Base-by-base conservation (phyloP, 2,797 vertebrate genomes). In the Chloroceryle amazona region DNA sequence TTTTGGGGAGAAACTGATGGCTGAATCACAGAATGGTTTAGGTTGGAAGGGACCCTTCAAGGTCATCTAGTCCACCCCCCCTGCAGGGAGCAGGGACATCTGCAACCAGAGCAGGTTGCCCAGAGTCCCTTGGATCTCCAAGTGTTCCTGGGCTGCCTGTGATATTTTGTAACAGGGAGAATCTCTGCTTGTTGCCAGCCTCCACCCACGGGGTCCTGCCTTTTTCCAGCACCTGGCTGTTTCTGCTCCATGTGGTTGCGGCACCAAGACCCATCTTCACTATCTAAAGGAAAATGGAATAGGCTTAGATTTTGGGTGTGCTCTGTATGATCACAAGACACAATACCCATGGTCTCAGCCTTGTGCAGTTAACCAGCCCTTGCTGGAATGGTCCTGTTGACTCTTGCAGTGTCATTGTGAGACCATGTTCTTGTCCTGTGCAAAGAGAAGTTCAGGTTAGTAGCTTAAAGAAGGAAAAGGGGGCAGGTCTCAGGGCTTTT, bases 291-390 rank as follows among this genome's bases (percentile, higher is more conserved):
- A 44, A 62, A 39, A n/a, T 76, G 66, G 49, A 93, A 41, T 29
- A 75, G 58, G 11, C 16, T 95, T 81, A 63, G 25, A 76, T 89
- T 62, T 33, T 66, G 25, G 14, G 14, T 44, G 13, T 89, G 51
- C 46, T 91, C 39, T 70, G 13, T 44, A 17, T 63, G 33, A 58
- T 63, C 39, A 31, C 0, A 3, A 16, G 19, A 6, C 29, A 8
- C 0, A 0, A 1, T 51, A 51, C 33, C 46, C 1, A 1, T 72
- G 57, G 22, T 44, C 47, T 83, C 18, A 68, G 37, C 31, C 54
- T 75, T n/a, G 14, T 72, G 33, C 35, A 63, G 55, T 72, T 44
- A 81, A 54, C 6, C 22, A 81, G 25, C 26, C 28, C 42, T 62
- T 79, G 28, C 75, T 80, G 54, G 28, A 58, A 9, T n/a, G 31